Base-by-base conservation (phyloP, 2,113 vertebrate genomes). In the Donacobius atricapilla region DNA sequence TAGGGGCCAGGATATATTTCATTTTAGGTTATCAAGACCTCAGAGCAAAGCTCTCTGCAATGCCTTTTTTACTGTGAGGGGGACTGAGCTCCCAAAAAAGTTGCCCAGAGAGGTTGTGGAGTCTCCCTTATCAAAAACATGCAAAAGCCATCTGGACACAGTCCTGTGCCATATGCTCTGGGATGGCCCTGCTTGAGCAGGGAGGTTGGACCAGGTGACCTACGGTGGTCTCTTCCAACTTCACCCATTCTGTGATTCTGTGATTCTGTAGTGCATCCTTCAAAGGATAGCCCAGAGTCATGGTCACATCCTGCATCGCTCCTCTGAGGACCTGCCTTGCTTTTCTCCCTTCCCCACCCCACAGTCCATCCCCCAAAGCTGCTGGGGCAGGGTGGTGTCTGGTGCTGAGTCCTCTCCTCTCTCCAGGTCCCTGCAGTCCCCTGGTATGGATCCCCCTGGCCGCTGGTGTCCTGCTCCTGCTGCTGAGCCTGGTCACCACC, bases 361-460 rank as follows among this genome's bases (percentile, higher is more conserved):
- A 51, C 3, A 1, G 24, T 72, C 30, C 72, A 22, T 31, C 11
- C 19, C 37, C 27, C 33, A 89, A 8, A 87, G 42, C 50, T 78
- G 45, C 42, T 7, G 1, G 23, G 31, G 31, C 28, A 89, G 83
- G 57, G 35, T 21, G 30, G 13, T 71, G 53, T 25, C 3, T 3
- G 33, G 16, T 54, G 64, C 68, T 87, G 84, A 87, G 39, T 45
- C 7, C 54, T 18, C 22, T 58, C 44, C 44, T 50, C 9, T 77
- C 12, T 22, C 50, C 83, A 97, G 96, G 47, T 90, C 18, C 17
- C 86, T 97, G 96, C 89, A 97, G 86, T 24, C 86, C 90, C 27
- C 47, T 96, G 76, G 44, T 97, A 21, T 96, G 95, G 96, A 13
- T 94, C 27, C 96, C 96, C 0, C 71, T 97, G 89, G 72, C 68